phyloP scores from a whole-genome alignment of 1,140 invertebrate genomes.

The Globodera rostochiensis region DNA sequence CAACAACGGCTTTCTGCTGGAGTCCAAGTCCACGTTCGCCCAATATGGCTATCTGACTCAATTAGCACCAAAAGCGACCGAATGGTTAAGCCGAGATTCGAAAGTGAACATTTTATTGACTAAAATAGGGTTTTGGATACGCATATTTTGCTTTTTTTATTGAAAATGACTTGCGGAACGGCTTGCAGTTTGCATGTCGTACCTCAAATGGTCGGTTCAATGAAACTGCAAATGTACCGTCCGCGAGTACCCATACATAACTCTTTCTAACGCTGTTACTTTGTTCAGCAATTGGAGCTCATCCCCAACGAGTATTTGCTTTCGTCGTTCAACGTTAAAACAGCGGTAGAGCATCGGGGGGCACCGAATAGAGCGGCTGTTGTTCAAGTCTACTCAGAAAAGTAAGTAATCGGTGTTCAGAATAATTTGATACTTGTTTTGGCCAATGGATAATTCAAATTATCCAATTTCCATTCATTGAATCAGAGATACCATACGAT shows the following conservation, averaged over 20 bases:
- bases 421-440: no score
- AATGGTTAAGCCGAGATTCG: conserved; percentile 19
- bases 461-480: no score
- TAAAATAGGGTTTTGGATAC: no score
- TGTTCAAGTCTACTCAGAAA: conserved; percentile 9
- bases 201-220: no score
- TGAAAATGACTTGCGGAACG: no score
- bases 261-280: not conserved
- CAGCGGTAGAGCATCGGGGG: not conserved
- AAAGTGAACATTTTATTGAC: conserved; percentile 15
- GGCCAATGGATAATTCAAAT: no score
- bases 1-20: conserved; percentile 36
- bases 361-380: not conserved
- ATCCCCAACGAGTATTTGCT: conserved; percentile 35
- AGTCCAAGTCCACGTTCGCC: conserved; percentile 29
- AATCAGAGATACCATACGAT: no score
- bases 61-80: conserved; percentile 24
- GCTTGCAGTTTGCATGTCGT: no score
- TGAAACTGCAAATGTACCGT: no score
- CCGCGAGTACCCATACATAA: no score
- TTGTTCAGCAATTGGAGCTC: conserved; percentile 33
- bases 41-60: conserved; percentile 36
- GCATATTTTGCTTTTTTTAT: no score
- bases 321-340: not conserved
- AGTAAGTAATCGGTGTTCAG: conserved; percentile 7